Percentiles rank a stretch among this genome's conserved stretches.
Evolutionary conservation across 2,888 invertebrate genomes (phyloP).

Genomic region (Didymodactylos carnosus): DNA sequence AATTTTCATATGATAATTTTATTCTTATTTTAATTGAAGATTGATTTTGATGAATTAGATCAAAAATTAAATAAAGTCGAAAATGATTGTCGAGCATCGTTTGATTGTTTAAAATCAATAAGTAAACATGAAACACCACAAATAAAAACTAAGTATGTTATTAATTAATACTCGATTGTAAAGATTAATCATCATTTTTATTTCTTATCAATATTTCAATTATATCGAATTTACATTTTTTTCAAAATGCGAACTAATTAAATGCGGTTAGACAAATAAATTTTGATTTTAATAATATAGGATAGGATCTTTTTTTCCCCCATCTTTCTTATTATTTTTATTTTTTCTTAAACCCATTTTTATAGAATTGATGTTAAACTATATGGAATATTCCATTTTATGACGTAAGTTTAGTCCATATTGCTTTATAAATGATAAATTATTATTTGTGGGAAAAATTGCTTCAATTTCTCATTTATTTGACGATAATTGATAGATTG

Average conservation of each 20-base stretch:
- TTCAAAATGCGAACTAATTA: too few species aligned
- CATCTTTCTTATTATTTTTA: too few species aligned
- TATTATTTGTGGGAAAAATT: too few species aligned
- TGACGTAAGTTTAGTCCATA: background rate
- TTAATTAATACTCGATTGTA: background rate
- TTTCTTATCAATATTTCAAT: too few species aligned
- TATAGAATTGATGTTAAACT: background rate
- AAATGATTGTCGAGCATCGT: constrained; percentile 82
- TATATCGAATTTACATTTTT: too few species aligned
- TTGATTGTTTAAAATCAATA: constrained; percentile 82
- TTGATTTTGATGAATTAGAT: constrained; percentile 71
- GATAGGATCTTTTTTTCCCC: too few species aligned
- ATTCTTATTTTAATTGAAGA: background rate
- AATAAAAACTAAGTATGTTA: background rate
- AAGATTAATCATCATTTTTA: background rate
- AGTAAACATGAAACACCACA: constrained; percentile 58
- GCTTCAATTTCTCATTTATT: too few species aligned
- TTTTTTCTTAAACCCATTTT: background rate
- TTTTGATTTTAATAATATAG: too few species aligned
- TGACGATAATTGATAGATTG: too few species aligned
- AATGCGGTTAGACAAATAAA: too few species aligned
- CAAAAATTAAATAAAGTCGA: constrained; percentile 69
- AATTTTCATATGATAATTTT: background rate
- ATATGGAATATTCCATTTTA: background rate
- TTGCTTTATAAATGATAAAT: too few species aligned